Evolutionary conservation across 2,113 vertebrate genomes (phyloP), one percentile per base, ranked within the genome.

Genomic region (Etheostoma spectabile): DNA sequence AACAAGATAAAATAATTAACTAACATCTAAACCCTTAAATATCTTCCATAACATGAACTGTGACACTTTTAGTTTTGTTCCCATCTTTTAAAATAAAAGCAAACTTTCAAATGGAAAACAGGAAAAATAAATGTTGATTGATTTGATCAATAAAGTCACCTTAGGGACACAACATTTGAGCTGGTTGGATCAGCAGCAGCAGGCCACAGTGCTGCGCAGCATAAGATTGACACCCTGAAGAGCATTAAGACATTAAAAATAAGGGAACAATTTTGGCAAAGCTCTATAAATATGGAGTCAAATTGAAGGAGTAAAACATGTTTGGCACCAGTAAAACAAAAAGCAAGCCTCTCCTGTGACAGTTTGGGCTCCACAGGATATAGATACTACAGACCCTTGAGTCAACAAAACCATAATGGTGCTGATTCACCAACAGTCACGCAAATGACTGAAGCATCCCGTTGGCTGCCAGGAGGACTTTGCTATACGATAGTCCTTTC

Each of bases 361-460:
- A 8, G 66, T 86, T 82, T 74, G 65, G 51, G 24, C 48, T 74
- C 27, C 67, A 30, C 85, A 88, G 89, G 80, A 90, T 78, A 57
- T 21, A 73, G 74, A 88, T 82, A 67, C 30, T 76, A 48, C 66
- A 84, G 83, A 82, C 45, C 35, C 30, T 72, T 70, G 55, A 83
- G 83, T 82, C 82, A 90, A 79, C 82, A 76, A 63, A 84, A 59
- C 86, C 59, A 69, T 52, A 64, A 66, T 74, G 86, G 2, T 87
- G 86, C 78, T 86, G 89, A 92, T 91, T 90, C 85, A 89, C 86
- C 83, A 84, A 83, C 90, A 75, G 89, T 84, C 73, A 42, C 61
- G 64, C 62, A 63, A n/a, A 21, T 5, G 64, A 21, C 16, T 33
- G 51, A 52, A 55, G 21, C 60, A 55, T 71, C 81, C 57, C 68